Evolutionary conservation across 2,888 invertebrate species (phyloP).

Genomic region (Diloba caeruleocephala): DNA sequence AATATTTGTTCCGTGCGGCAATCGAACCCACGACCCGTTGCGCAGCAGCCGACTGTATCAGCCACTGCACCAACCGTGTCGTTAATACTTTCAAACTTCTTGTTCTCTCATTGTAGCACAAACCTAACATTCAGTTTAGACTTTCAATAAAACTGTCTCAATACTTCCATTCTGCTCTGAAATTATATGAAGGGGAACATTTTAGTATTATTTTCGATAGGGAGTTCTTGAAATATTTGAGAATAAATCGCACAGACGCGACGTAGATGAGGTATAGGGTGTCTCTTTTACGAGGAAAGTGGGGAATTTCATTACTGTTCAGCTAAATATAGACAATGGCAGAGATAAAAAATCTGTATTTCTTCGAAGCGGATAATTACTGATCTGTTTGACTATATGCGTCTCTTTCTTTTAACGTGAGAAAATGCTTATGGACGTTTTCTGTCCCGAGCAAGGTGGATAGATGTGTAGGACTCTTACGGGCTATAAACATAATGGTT

Average conservation of each 20-base stretch:
- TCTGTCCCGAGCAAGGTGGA: too few species aligned
- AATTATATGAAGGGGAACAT: slow-evolving; percentile 47
- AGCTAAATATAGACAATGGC: not conserved
- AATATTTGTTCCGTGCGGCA: too few species aligned
- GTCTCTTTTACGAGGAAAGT: not conserved
- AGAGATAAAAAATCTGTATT: not conserved
- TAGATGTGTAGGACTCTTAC: too few species aligned
- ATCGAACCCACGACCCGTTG: too few species aligned
- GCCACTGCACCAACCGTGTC: too few species aligned
- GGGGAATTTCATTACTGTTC: slow-evolving; percentile 5
- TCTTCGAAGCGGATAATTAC: not conserved
- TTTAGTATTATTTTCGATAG: slow-evolving; percentile 26
- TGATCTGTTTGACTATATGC: too few species aligned
- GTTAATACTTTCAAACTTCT: too few species aligned
- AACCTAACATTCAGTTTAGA: slow-evolving; percentile 15
- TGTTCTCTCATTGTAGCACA: slow-evolving; percentile 7
- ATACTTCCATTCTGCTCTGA: slow-evolving; percentile 21
- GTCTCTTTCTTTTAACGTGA: too few species aligned
- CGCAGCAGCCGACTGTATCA: too few species aligned
- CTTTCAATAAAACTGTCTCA: slow-evolving; percentile 42
- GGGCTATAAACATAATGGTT: too few species aligned
- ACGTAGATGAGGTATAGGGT: not conserved
- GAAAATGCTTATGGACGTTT: too few species aligned
- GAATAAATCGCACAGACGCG: not conserved
- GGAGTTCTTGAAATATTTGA: slow-evolving; percentile 5